These are phyloP conservation scores for Lutraria lutraria DNA, from an alignment of 2,888 invertebrate species.

Conservation along the genomic window DNA sequence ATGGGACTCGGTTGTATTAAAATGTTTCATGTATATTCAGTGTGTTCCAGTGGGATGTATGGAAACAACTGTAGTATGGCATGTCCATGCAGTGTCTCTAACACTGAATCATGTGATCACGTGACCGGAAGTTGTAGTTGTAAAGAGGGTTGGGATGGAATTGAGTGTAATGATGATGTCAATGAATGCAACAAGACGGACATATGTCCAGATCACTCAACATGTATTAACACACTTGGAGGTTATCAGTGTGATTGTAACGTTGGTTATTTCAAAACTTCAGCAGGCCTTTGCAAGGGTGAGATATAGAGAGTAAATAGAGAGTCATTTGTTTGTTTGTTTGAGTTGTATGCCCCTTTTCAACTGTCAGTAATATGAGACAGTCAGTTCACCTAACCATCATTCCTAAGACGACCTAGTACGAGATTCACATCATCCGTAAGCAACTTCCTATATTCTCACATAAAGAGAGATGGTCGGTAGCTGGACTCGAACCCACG, in stretches of 20 bases:
- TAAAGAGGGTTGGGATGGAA: constrained; percentile 84
- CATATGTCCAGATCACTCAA: not conserved
- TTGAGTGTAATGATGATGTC: constrained; percentile 80
- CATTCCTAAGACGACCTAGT: too few species aligned
- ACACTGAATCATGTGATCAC: constrained; percentile 73
- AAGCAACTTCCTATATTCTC: too few species aligned
- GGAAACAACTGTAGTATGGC: constrained; percentile 69
- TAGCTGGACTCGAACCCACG: too few species aligned
- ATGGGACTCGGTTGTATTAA: too few species aligned
- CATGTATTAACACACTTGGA: not conserved
- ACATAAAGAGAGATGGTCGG: too few species aligned
- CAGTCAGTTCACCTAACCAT: too few species aligned
- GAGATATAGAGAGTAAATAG: too few species aligned
- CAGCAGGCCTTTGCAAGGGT: not conserved
- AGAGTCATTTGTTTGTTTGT: too few species aligned
- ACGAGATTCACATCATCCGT: too few species aligned
- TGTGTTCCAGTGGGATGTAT: constrained; percentile 69
- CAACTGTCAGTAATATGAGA: too few species aligned
- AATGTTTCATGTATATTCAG: constrained; percentile 53
- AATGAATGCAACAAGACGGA: not conserved
- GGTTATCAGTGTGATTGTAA: not conserved
- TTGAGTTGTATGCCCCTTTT: too few species aligned
- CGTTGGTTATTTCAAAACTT: not conserved
- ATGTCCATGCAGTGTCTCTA: constrained; percentile 57
- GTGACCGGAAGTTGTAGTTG: constrained; percentile 86